A percentile compares a stretch with the other conserved stretches of the same genome.
phyloP scores from a whole-genome alignment of 2,113 vertebrate genomes.

The Chaetops frenatus region DNA sequence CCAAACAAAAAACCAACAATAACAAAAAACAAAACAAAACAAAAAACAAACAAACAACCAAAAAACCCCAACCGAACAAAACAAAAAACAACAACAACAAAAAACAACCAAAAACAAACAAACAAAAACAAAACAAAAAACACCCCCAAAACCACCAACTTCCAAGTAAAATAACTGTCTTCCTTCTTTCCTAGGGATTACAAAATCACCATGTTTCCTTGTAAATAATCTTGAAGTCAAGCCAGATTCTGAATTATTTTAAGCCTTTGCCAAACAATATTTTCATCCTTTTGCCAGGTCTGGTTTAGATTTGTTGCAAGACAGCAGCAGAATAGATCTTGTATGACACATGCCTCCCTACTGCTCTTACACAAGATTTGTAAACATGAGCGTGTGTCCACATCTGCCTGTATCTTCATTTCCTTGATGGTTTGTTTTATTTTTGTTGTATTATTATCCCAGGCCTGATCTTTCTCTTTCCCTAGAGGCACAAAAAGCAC shows the following conservation, averaged over 20 bases:
- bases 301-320: background rate
- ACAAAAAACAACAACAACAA: no score
- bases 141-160: no score
- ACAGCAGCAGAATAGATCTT: background rate
- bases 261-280: background rate
- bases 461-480: background rate
- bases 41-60: no score
- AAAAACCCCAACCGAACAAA: no score
- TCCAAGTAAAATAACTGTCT: background rate
- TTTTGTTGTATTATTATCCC: background rate
- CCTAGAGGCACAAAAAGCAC: background rate
- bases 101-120: no score
- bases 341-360: background rate
- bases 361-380: background rate
- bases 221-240: background rate
- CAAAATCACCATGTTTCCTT: background rate
- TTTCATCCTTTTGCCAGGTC: background rate
- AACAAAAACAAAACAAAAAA: no score
- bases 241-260: background rate
- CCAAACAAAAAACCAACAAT: no score
- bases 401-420: background rate
- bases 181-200: background rate
- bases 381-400: background rate
- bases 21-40: no score
- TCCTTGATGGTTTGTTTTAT: background rate